A percentile compares a stretch with the other conserved stretches of the same genome.
These are phyloP conservation scores for Gila robusta DNA, from an alignment of 2,797 vertebrate species.

Conservation along the genomic window DNA sequence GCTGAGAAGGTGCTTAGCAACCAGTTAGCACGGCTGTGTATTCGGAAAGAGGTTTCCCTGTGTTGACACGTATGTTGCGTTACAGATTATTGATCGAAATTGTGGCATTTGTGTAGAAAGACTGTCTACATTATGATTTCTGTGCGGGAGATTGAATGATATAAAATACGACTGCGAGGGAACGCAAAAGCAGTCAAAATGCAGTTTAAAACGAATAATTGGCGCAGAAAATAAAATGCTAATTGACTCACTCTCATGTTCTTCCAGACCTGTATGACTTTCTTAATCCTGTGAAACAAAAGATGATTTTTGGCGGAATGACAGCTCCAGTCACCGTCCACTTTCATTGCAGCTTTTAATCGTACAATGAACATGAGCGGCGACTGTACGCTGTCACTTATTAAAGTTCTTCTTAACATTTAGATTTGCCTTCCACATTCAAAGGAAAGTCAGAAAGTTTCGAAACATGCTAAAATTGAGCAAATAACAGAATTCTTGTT, in stretches of 20 bases:
- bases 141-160: background rate
- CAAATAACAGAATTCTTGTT: background rate
- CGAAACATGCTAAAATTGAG: background rate
- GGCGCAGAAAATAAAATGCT: background rate
- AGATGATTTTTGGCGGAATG: background rate
- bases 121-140: background rate
- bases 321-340: slow-evolving; percentile 8
- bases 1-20: slow-evolving; percentile 11
- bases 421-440: background rate
- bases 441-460: background rate
- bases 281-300: background rate
- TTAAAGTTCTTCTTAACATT: background rate
- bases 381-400: background rate
- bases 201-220: background rate
- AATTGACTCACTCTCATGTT: no score
- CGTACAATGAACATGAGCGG: background rate
- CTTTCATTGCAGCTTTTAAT: background rate
- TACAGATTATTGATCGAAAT: background rate
- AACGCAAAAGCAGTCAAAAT: background rate
- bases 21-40: slow-evolving; percentile 20
- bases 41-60: background rate
- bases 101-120: background rate
- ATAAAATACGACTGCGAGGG: background rate
- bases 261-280: background rate
- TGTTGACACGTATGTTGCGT: slow-evolving; percentile 29